Base-by-base conservation (phyloP, 2,888 invertebrate species). In the Dicyrtomina minuta region DNA sequence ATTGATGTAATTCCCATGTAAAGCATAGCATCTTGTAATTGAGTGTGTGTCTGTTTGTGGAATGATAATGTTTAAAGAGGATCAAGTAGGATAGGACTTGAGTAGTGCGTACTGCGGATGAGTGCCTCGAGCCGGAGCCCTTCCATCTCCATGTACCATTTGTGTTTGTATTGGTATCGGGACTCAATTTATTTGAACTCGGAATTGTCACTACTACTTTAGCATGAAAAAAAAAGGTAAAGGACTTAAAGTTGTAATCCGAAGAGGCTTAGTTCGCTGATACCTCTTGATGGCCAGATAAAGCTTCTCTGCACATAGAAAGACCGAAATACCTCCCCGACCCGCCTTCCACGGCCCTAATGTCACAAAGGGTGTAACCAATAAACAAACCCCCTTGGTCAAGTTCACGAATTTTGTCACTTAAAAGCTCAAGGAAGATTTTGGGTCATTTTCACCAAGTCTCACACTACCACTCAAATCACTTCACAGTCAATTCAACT, bases 291-390 rank as follows among this genome's bases (percentile, higher is more conserved):
- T 69, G 72, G 68, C 64, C 61, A 70, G 71, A 71, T 72, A 71
- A 75, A 71, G 66, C 67, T 56, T 72, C n/a, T 70, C 46, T 70
- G 53, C 61, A 62, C 59, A 51, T 17, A 70, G 64, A 64, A 71
- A 70, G 60, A 58, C 72, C 70, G 68, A 71, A 72, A 67, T 68
- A 72, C 77, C 74, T 77, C 73, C 73, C 72, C 70, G 73, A 69
- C 71, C 74, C 75, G 75, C 77, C 77, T 72, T 70, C 66, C 64
- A 71, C 77, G 71, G 75, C 77, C 77, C 73, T 74, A 77, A 76
- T 77, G 77, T 77, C 77, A 77, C 77, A 74, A 75, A 74, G 75
- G 77, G 73, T 74, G 74, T 75, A 75, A 74, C 75, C 74, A 70
- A 75, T 58, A 74, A 75, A 74, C 74, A 73, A 71, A 71, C 74